Evolutionary conservation across 2,888 invertebrate genomes (phyloP), one percentile per base, ranked within the genome.

Genomic region (Anorthoa munda): DNA sequence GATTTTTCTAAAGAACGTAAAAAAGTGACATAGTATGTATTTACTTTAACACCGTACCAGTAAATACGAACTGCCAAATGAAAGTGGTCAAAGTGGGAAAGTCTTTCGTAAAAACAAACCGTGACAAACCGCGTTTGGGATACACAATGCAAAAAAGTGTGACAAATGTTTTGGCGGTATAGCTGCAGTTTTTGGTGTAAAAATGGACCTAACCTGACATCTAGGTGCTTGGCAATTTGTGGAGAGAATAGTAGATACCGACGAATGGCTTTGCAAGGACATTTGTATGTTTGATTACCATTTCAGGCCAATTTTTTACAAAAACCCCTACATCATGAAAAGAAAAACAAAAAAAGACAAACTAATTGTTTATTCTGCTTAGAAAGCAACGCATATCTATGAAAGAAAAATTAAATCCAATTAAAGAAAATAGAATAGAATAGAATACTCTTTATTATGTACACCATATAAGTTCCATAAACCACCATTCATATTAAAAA

Each of bases 11-110:
- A 60, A 58, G 63, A 50, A 31, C 31, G 3, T 11, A 15, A 12
- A 45, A 51, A 26, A 45, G 61, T 66, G 56, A 53, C 45, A 23
- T 2, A 1, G 50, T 31, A 53, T 26, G 48, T 23, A 72, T 72
- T 65, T 23, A 65, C 53, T 64, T 67, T 18, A 1, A 59, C 64
- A 11, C 39, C n/a, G 23, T 31, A 46, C n/a, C 4, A 0, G 31
- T 48, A 68, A 68, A 78, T 23, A 58, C n/a, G 39, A 50, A 59
- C 58, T 1, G 21, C 23, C 46, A 15, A 39, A 77, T 67, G 59
- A 65, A 64, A 51, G 7, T 61, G n/a, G 48, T 64, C 63, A 77
- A 66, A 77, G 66, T 23, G 72, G 55, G 72, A 72, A 77, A 77
- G 4, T 58, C 48, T 72, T 26, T 77, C 48, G 48, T 68, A 26